Base-by-base conservation (phyloP, 2,888 invertebrate genomes). In the Melangyna quadrimaculata region DNA sequence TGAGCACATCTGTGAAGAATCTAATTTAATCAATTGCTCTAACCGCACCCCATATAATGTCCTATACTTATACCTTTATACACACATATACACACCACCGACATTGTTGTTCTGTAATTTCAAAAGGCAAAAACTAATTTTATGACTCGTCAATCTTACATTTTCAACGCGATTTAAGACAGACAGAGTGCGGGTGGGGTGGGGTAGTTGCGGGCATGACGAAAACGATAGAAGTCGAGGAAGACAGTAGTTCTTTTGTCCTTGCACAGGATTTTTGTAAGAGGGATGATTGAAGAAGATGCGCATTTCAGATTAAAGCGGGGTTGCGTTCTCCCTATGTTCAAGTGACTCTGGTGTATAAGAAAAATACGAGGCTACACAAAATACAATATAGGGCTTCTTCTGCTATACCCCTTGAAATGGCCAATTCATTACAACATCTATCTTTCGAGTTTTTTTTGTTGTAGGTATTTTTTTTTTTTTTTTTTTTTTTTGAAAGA, bases 121-220 rank as follows among this genome's bases (percentile, higher is more conserved):
- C 77, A 65, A 81, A 81, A 81, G 86, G 86, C 86, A 78, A 70
- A 81, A 86, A 81, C 86, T 86, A 86, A 86, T 86, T 86, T 86
- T 86, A 86, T 86, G 77, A 86, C 86, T 86, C 81, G 86, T 86
- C 86, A 86, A 86, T 86, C 86, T 81, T 81, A 81, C 81, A 86
- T 86, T 86, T 86, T 86, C 81, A 80, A 86, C 81, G 81, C 86
- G 73, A 27, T 22, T 75, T 59, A 72, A 67, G 45, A 17, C 12
- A 22, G 37, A 29, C 57, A 24, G 6, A 19, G 43, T n/a, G n/a
- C 48, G 63, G 78, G 55, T 40, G n/a, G n/a, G n/a, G 57, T 51
- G 45, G 22, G 57, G 17, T 43, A n/a, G n/a, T n/a, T n/a, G n/a
- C n/a, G n/a, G 53, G 48, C 12, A 43, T 53, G 22, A 78, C 48